A percentile compares a stretch with the other conserved stretches of the same genome.
Conservation (phyloP, 1,140 invertebrate species). For the Lasioglossum baleicum region DNA sequence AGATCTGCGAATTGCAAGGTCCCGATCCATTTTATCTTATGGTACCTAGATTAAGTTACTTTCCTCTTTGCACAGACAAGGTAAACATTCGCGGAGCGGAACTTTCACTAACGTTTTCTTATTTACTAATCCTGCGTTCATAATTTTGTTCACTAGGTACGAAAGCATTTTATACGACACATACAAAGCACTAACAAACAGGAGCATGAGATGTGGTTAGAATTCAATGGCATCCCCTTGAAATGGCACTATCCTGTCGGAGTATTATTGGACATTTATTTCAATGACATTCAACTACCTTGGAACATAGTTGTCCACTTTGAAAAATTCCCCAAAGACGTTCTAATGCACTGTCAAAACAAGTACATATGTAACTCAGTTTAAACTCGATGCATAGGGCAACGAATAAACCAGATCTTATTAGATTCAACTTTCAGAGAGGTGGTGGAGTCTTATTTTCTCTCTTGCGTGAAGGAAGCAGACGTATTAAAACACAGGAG, state of each 20-base stretch:
- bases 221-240: conserved; percentile 94
- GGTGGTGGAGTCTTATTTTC: conserved; percentile 94
- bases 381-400: conserved; percentile 24
- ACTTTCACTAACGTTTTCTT: background rate
- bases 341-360: conserved; percentile 88
- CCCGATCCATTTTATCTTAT: conserved; percentile 97
- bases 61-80: conserved; percentile 97
- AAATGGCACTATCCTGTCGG: conserved; percentile 99
- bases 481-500: conserved; percentile 97
- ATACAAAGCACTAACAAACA: conserved; percentile 89
- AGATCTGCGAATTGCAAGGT: conserved; percentile 91
- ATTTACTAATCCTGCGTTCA: background rate
- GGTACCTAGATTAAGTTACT: conserved; percentile 96
- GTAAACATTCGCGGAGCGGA: conserved; percentile 77
- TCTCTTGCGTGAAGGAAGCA: conserved; percentile 98
- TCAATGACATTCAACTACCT: conserved; percentile 88
- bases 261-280: conserved; percentile 92
- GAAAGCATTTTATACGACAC: conserved; percentile 93
- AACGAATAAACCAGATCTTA: background rate
- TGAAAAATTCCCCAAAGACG: conserved; percentile 91
- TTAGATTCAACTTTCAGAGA: conserved; percentile 84
- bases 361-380: conserved; percentile 81
- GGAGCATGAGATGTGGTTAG: conserved; percentile 96
- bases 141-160: conserved; percentile 83
- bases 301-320: conserved; percentile 98